Evolutionary conservation across 1,140 invertebrate species (phyloP).

Genomic region (Drosophila sp.): DNA sequence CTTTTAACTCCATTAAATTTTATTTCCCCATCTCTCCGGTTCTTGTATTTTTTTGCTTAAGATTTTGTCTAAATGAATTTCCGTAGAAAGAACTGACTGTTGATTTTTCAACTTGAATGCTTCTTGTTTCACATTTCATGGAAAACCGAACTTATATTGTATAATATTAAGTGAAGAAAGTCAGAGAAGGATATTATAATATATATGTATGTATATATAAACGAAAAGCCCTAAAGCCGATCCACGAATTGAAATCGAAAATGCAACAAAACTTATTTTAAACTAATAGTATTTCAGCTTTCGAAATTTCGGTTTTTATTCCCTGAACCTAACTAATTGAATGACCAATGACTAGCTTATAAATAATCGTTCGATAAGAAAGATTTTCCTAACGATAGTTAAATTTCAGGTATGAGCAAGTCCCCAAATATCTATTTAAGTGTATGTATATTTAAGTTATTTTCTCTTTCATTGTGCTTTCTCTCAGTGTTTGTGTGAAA

Average conservation of each 20-base stretch:
- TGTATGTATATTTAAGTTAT: slow-evolving; percentile 16
- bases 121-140: slow-evolving; percentile 35
- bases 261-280: no score
- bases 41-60: slow-evolving; percentile 6
- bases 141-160: slow-evolving; percentile 42
- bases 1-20: slow-evolving; percentile 44
- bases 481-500: background rate
- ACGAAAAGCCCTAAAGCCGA: no score
- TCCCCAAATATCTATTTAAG: slow-evolving; percentile 27
- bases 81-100: slow-evolving; percentile 30
- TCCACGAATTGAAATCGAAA: no score
- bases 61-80: slow-evolving; percentile 33
- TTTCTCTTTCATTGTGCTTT: background rate
- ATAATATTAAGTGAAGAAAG: slow-evolving; percentile 21
- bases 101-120: slow-evolving; percentile 58
- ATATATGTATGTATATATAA: no score
- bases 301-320: no score
- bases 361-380: no score
- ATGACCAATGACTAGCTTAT: no score
- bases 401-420: no score
- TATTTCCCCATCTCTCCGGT: background rate
- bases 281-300: no score
- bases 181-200: slow-evolving; percentile 18
- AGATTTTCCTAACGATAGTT: no score
- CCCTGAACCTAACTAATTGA: no score